Evolutionary conservation across 1,140 invertebrate species (phyloP).

Genomic region (Scaptomyza montana): DNA sequence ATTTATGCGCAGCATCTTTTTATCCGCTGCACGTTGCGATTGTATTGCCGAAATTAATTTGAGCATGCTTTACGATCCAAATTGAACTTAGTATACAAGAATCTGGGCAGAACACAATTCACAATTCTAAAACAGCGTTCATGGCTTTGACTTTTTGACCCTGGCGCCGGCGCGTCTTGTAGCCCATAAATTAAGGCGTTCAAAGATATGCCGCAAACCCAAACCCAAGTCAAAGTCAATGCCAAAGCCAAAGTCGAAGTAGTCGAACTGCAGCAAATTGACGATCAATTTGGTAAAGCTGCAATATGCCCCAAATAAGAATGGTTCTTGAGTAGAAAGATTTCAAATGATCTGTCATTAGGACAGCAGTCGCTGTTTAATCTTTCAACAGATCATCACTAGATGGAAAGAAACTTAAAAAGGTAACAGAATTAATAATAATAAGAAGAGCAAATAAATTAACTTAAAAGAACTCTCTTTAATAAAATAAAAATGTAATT

Average conservation of each 20-base stretch:
- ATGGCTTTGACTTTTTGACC: slow-evolving; percentile 70
- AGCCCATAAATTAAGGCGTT: slow-evolving; percentile 73
- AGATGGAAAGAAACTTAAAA: slow-evolving; percentile 6
- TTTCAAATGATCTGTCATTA: not conserved
- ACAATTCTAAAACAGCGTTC: slow-evolving; percentile 43
- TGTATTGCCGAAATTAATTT: slow-evolving; percentile 48
- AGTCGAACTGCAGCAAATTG: not conserved
- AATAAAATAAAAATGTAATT: no score
- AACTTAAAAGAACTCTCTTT: no score
- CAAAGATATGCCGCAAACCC: slow-evolving; percentile 56
- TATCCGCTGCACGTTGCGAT: slow-evolving; percentile 16
- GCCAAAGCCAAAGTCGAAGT: not conserved
- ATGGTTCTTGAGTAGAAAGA: not conserved
- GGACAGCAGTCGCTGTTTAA: not conserved
- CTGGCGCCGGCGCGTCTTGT: slow-evolving; percentile 69
- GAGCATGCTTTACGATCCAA: slow-evolving; percentile 52
- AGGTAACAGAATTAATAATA: no score
- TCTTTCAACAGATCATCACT: not conserved
- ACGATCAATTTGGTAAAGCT: not conserved
- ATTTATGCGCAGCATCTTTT: slow-evolving; percentile 55
- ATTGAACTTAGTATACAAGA: slow-evolving; percentile 43
- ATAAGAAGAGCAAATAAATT: no score
- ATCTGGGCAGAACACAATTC: slow-evolving; percentile 25
- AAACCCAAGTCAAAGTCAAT: not conserved
- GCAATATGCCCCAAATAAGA: slow-evolving; percentile 3